phyloP scores from a whole-genome alignment of 2,888 invertebrate species.

The Noctua janthe region DNA sequence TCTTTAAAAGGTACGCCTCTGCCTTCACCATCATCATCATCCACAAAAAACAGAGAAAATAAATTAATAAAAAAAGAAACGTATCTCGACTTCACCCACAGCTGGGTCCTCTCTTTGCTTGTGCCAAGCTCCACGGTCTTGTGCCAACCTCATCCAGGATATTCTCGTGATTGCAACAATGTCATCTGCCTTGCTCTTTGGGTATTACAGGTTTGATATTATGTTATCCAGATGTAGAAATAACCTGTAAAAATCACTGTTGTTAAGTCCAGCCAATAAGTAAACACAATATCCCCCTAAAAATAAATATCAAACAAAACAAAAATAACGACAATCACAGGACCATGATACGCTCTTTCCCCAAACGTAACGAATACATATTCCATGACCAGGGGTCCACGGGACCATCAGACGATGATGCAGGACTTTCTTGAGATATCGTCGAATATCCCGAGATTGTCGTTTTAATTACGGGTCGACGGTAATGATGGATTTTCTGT shows the following conservation, averaged over 20 bases:
- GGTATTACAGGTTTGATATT: neutral
- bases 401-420: conserved; percentile 71
- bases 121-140: too few species aligned
- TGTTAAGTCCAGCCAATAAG: neutral
- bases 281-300: neutral
- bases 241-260: neutral
- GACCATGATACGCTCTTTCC: conserved; percentile 68
- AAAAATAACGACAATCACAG: conserved; percentile 42
- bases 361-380: conserved; percentile 74
- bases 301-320: conserved; percentile 34
- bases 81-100: too few species aligned
- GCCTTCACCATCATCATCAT: neutral
- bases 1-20: neutral
- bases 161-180: too few species aligned
- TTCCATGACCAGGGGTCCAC: conserved; percentile 76
- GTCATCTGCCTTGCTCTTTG: neutral
- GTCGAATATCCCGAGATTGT: conserved; percentile 70
- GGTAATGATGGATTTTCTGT: conserved; percentile 63
- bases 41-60: too few species aligned
- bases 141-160: too few species aligned
- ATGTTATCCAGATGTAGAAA: neutral
- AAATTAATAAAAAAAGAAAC: too few species aligned
- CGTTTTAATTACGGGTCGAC: conserved; percentile 74
- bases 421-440: conserved; percentile 64
- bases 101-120: too few species aligned